Base-by-base conservation (phyloP, 2,888 invertebrate species). In the Aporophyla nigra region DNA sequence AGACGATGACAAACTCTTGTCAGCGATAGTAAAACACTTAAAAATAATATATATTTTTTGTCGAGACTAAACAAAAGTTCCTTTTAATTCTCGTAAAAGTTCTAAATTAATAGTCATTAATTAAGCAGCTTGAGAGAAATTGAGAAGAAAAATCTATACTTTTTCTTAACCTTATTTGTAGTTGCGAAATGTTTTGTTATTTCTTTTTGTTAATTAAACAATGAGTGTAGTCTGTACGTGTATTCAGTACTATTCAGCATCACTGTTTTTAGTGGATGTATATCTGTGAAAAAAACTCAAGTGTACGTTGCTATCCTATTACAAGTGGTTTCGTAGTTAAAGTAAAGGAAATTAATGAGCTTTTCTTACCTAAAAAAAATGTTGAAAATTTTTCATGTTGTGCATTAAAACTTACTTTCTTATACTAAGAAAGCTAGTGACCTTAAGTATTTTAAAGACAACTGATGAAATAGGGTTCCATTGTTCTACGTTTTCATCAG, bases 291-390 rank as follows among this genome's bases (percentile, higher is more conserved):
- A 77, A 54, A 1, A 24, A 33, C 2, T 33, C 5, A n/a, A 14
- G 1, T 16, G 33, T 9, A 63, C 67, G 58, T 67, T 66, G 7
- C 49, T 63, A 14, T 49, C 49, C 0, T 21, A 24, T 5, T 69
- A 78, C 53, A 51, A 54, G 69, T 56, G 49, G 0, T 40, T 40
- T 9, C 24, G n/a, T 58, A 68, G 58, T 72, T 33, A 67, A 66
- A 77, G 19, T 58, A 67, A 62, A 16, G 6, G 43, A 76, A 77
- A 62, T 24, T 21, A 43, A 14, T 49, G 4, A 40, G 12, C 14
- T 40, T 49, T 65, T 40, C 14, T 14, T 10, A 27, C 4, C 14
- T 19, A 46, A 63, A 49, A 12, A n/a, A 33, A 33, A 33, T 33
- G 33, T 33, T 33, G 33, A 33, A 33, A 1, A 33, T 33, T 33